Percentiles rank a stretch among this genome's conserved stretches.
Evolutionary conservation across 2,888 invertebrate genomes (phyloP).

Genomic region (Netelia melanura): DNA sequence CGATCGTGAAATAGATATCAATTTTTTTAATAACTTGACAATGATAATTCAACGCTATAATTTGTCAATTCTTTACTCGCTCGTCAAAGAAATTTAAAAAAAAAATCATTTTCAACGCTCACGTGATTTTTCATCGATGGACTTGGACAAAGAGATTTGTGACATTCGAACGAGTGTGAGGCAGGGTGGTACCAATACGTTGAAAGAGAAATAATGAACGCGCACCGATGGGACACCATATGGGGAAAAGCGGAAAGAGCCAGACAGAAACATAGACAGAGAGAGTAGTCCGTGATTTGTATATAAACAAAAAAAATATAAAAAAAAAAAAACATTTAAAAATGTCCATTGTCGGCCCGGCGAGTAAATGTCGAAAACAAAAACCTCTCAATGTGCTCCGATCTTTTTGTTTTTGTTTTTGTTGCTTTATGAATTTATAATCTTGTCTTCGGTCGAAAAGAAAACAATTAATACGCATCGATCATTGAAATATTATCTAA

Average conservation of each 20-base stretch:
- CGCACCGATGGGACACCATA: constrained; percentile 60
- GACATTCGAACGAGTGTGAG: constrained; percentile 18
- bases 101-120: constrained; percentile 1
- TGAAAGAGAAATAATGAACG: constrained; percentile 43
- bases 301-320: constrained; percentile 32
- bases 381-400: constrained; percentile 43
- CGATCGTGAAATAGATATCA: constrained; percentile 15
- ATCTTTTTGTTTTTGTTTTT: constrained; percentile 34
- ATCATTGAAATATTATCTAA: neutral
- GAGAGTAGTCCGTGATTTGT: constrained; percentile 51
- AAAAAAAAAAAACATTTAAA: neutral
- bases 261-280: constrained; percentile 32
- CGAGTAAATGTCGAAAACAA: constrained; percentile 42
- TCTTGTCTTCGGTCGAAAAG: constrained; percentile 4
- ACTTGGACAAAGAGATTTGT: constrained; percentile 10
- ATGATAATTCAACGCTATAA: neutral
- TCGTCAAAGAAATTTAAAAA: constrained; percentile 1
- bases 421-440: constrained; percentile 15
- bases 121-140: constrained; percentile 20
- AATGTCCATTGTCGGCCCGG: constrained; percentile 43
- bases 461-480: neutral
- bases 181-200: constrained; percentile 7
- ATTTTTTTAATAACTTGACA: neutral
- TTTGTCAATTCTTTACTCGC: constrained; percentile 28
- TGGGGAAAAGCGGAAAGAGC: constrained; percentile 62